Conservation (phyloP, 2,888 invertebrate species). For the Lycaena phlaeas region DNA sequence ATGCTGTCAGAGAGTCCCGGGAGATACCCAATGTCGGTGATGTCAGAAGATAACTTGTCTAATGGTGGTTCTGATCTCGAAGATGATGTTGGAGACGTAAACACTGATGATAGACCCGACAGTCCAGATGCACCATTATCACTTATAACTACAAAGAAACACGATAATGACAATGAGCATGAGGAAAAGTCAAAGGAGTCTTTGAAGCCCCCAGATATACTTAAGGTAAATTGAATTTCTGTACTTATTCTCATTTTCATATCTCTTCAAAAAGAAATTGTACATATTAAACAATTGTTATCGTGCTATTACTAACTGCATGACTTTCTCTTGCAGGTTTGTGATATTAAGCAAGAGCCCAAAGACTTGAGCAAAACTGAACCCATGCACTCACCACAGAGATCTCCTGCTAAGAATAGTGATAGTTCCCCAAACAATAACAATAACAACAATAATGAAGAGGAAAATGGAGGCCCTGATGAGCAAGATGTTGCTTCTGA, state of each 20-base stretch:
- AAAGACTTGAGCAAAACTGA: constrained; percentile 58
- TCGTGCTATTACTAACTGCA: not conserved
- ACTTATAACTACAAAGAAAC: constrained; percentile 76
- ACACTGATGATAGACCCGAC: constrained; percentile 71
- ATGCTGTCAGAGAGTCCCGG: constrained; percentile 70
- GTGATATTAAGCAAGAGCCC: constrained; percentile 71
- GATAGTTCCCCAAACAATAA: constrained; percentile 59
- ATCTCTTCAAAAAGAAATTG: no score
- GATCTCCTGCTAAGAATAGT: constrained; percentile 71
- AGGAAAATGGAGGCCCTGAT: constrained; percentile 61
- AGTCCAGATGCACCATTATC: constrained; percentile 81
- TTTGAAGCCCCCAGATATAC: constrained; percentile 66
- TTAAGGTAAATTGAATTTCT: constrained; percentile 43
- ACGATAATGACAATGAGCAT: constrained; percentile 47
- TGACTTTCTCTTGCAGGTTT: constrained; percentile 40
- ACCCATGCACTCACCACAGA: constrained; percentile 53
- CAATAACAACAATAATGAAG: constrained; percentile 61
- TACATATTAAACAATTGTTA: no score
- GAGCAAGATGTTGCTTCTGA: constrained; percentile 69
- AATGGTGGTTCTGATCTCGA: constrained; percentile 78
- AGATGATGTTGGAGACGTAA: constrained; percentile 75
- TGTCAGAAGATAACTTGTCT: constrained; percentile 78
- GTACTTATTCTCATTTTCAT: not conserved
- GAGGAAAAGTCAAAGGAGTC: constrained; percentile 66
- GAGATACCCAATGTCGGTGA: constrained; percentile 75